Evolutionary conservation across 2,797 vertebrate species (phyloP).

Genomic region (Phoxinus dragarum): DNA sequence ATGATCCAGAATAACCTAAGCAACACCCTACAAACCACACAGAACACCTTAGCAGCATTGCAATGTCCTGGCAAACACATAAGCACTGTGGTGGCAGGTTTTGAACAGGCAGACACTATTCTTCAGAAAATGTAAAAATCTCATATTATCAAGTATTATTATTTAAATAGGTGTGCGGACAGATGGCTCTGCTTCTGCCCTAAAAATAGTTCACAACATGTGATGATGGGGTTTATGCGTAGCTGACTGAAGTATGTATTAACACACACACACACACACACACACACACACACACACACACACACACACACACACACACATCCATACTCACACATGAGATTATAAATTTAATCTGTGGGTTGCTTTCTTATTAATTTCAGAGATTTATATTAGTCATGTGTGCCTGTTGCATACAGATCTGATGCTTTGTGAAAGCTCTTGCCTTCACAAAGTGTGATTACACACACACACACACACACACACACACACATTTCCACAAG

Average conservation of each 20-base stretch:
- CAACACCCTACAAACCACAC: not conserved
- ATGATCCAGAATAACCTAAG: not conserved
- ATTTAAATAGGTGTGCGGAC: slow-evolving; percentile 38
- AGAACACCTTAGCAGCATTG: not conserved
- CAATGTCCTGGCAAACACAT: no score
- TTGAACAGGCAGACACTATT: not conserved
- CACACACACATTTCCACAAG: slow-evolving; percentile 23
- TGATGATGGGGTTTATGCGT: slow-evolving; percentile 42
- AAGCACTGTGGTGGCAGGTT: not conserved
- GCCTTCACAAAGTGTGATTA: not conserved
- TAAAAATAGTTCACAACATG: slow-evolving; percentile 46
- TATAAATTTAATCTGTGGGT: slow-evolving; percentile 17
- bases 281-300: not conserved
- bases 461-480: not conserved
- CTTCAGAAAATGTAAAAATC: slow-evolving; percentile 3
- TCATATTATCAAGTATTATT: slow-evolving; percentile 13
- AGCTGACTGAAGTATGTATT: not conserved
- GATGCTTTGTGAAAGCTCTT: slow-evolving; percentile 15
- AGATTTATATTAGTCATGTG: slow-evolving; percentile 9
- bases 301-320: not conserved
- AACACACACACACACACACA: not conserved
- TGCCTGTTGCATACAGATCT: not conserved
- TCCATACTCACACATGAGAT: not conserved
- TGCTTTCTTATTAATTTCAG: slow-evolving; percentile 12
- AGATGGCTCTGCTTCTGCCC: slow-evolving; percentile 6